phyloP scores from a whole-genome alignment of 2,888 invertebrate species.

The Hymenopus coronatus region DNA sequence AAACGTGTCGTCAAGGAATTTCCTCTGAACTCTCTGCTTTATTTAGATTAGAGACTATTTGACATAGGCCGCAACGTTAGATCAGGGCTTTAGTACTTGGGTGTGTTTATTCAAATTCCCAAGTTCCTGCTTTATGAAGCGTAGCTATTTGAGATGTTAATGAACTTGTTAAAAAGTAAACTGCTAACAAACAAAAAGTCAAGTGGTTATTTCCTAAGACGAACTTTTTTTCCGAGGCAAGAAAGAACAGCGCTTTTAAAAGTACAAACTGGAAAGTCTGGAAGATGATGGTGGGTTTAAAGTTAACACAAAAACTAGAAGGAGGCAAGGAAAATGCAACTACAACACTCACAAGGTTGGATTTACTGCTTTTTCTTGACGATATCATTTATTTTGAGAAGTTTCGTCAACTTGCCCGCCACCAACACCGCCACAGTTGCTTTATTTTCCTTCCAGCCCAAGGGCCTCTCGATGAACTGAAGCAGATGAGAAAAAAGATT shows the following conservation, averaged over 20 bases:
- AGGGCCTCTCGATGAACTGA: not conserved
- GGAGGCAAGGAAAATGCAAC: not conserved
- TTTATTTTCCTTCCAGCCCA: not conserved
- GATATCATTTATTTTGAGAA: not conserved
- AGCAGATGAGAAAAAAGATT: not conserved
- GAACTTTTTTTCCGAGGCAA: not conserved
- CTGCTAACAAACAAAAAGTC: not conserved
- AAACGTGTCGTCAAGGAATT: too few species aligned
- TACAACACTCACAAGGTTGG: not conserved
- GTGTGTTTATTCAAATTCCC: not conserved
- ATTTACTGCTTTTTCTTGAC: not conserved
- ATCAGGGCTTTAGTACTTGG: not conserved
- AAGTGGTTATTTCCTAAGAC: not conserved
- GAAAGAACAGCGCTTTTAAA: not conserved
- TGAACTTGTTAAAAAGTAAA: not conserved
- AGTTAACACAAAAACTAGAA: not conserved
- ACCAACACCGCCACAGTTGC: not conserved
- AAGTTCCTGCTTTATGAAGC: not conserved
- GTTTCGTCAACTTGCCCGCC: not conserved
- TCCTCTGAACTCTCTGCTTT: not conserved
- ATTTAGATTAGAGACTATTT: not conserved
- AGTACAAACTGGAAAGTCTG: not conserved
- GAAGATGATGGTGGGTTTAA: not conserved
- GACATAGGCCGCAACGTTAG: not conserved
- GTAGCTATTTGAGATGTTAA: not conserved